These are phyloP conservation scores for Xenopus laevis DNA, from an alignment of 2,113 vertebrate species.

Conservation along the genomic window DNA sequence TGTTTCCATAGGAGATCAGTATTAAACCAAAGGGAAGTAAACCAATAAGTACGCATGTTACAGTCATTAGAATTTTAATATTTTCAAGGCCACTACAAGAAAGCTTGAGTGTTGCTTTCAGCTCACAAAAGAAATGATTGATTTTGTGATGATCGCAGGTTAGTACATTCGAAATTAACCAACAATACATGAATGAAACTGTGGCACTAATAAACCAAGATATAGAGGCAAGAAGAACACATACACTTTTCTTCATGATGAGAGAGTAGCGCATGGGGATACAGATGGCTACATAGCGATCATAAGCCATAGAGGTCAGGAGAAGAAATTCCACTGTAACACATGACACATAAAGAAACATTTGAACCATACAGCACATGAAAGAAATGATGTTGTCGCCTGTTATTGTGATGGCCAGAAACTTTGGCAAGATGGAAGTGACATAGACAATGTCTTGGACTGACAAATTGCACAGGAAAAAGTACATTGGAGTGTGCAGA, in stretches of 20 bases:
- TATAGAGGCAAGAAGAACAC: neutral
- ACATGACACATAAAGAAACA: no score
- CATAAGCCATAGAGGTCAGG: neutral
- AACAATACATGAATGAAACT: neutral
- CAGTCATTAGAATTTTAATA: neutral
- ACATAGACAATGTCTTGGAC: no score
- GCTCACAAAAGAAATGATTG: no score
- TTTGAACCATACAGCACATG: no score
- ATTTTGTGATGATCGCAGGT: no score
- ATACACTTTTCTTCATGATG: constrained; percentile 4
- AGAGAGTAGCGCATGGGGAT: no score
- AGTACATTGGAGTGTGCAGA: constrained; percentile 5
- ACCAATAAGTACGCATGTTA: neutral
- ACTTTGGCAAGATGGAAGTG: no score
- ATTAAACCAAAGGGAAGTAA: neutral
- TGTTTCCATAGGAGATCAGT: neutral
- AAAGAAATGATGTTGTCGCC: no score
- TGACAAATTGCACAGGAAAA: no score
- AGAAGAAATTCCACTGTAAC: neutral
- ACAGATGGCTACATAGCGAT: no score
- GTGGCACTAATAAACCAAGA: neutral
- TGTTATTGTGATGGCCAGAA: no score
- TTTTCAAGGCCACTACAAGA: constrained; percentile 19
- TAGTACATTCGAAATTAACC: no score
- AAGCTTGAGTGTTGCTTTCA: constrained; percentile 50